phyloP scores from a whole-genome alignment of 2,797 vertebrate species.

The Emys orbicularis region DNA sequence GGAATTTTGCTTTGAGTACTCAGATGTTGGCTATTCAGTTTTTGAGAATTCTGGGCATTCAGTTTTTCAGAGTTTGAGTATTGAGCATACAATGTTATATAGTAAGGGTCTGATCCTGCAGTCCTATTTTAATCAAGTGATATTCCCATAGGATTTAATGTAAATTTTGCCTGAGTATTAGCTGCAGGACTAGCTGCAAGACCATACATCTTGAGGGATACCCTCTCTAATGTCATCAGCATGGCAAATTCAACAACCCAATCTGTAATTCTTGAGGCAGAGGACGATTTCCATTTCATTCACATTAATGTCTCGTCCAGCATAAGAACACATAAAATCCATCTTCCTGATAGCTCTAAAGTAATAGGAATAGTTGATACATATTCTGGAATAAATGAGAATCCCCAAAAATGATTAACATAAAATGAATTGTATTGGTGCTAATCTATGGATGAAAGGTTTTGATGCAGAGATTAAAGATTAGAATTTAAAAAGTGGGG shows the following conservation, averaged over 20 bases:
- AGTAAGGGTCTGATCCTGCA: neutral
- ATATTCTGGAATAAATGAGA: constrained; percentile 44
- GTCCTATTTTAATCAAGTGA: neutral
- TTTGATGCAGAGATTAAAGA: neutral
- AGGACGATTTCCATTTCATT: constrained; percentile 12
- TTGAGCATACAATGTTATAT: neutral
- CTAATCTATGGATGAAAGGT: neutral
- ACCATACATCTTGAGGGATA: neutral
- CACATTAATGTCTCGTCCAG: constrained; percentile 40
- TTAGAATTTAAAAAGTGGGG: neutral
- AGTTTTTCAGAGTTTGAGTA: neutral
- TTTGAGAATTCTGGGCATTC: neutral
- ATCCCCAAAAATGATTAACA: constrained; percentile 8
- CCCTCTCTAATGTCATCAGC: neutral
- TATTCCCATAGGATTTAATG: neutral
- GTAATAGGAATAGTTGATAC: neutral
- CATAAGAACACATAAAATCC: constrained; percentile 29
- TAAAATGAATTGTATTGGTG: neutral
- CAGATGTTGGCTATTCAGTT: neutral
- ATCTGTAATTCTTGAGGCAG: constrained; percentile 17
- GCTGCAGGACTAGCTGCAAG: neutral
- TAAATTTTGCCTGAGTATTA: neutral
- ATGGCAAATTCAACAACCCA: neutral
- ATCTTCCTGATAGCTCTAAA: constrained; percentile 8
- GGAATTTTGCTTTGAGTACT: neutral